phyloP scores from a whole-genome alignment of 1,140 invertebrate species.

The Brevipalpus yothersi region DNA sequence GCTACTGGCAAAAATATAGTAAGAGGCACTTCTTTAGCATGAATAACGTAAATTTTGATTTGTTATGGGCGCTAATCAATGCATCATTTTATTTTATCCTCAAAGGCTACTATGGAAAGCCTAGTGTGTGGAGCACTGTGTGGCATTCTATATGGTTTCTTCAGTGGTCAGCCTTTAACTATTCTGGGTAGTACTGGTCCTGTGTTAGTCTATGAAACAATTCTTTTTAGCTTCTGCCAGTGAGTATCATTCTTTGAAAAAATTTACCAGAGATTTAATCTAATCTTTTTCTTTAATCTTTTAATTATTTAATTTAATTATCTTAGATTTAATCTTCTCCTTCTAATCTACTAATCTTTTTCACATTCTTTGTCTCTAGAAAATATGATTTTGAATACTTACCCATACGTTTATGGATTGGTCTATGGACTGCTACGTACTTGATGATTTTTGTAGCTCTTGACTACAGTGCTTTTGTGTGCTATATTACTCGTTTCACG shows the following conservation, averaged over 20 bases:
- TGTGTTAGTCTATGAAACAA: slow-evolving; percentile 91
- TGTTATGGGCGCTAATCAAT: neutral
- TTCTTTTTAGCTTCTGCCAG: slow-evolving; percentile 80
- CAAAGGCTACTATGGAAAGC: slow-evolving; percentile 79
- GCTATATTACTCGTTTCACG: slow-evolving; percentile 94
- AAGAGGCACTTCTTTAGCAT: slow-evolving; percentile 4
- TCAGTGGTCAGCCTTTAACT: slow-evolving; percentile 90
- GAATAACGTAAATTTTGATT: neutral
- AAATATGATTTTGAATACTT: slow-evolving; percentile 47
- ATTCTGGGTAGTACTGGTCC: slow-evolving; percentile 94
- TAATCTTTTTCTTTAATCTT: neutral
- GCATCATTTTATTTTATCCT: neutral
- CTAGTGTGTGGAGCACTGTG: slow-evolving; percentile 82
- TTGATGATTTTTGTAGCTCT: slow-evolving; percentile 53
- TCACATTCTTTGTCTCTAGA: neutral
- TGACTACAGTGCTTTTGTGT: slow-evolving; percentile 90
- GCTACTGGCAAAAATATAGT: slow-evolving; percentile 84
- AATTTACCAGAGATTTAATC: neutral
- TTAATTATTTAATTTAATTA: neutral
- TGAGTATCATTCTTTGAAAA: slow-evolving; percentile 20
- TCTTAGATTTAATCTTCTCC: neutral
- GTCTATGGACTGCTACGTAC: slow-evolving; percentile 13
- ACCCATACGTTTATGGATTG: slow-evolving; percentile 41
- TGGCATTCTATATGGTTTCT: slow-evolving; percentile 81
- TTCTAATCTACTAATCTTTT: neutral